Base-by-base conservation (phyloP, 1,140 invertebrate species). In the Camponotus floridanus region DNA sequence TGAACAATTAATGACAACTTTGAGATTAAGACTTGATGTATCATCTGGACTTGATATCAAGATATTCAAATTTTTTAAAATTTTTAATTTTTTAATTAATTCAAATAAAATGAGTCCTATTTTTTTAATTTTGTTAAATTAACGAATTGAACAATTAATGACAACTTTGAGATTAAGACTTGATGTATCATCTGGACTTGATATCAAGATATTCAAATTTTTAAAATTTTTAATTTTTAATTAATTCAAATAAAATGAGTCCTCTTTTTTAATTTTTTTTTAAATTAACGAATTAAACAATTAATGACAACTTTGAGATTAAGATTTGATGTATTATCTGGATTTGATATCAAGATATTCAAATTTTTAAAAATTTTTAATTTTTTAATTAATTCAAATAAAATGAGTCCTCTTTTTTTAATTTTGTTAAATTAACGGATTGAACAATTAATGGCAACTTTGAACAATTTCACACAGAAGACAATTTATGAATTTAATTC, bases 191-290 rank as follows among this genome's bases (percentile, higher is more conserved):
- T n/a, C n/a, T n/a, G n/a, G n/a, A n/a, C n/a, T n/a, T n/a, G n/a
- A n/a, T n/a, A n/a, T n/a, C 36, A 36, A 36, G 36, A 36, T 36
- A 36, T 36, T 36, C 36, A 5, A 36, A 45, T n/a, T 48, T 48
- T 48, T 18, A 11, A 59, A 76, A 9, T 42, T 78, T n/a, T n/a
- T n/a, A n/a, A n/a, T n/a, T n/a, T n/a, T n/a, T n/a, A 33, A 62
- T 62, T 45, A 36, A 76, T 13, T 31, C 7, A 65, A 36, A 57
- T 11, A 45, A 26, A 3, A n/a, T 13, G 13, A 61, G 4, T 18
- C 31, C 57, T 36, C 33, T 8, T 36, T 21, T 55, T 51, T 39
- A 5, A 0, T 2, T 1, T 11, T 45, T 45, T 45, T 73, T 57
- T 8, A n/a, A 36, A 7, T 74, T 18, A 21, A 21, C 0, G 3